A percentile compares a stretch with the other conserved stretches of the same genome.
Evolutionary conservation across 1,140 invertebrate species (phyloP).

Genomic region (Cydia amplana): DNA sequence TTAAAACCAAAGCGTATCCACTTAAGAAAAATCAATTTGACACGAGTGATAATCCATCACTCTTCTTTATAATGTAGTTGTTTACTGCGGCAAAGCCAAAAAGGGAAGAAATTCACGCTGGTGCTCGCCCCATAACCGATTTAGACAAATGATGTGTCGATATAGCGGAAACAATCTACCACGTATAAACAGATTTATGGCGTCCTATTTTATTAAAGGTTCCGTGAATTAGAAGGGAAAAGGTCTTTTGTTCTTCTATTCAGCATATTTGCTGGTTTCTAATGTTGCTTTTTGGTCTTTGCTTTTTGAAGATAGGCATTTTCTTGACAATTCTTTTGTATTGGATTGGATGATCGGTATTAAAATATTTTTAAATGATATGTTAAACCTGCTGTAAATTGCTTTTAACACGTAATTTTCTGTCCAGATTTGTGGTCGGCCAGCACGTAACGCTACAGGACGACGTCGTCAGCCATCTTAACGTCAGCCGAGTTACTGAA

Average conservation of each 20-base stretch:
- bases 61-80: conserved; percentile 12
- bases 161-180: conserved; percentile 1
- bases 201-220: conserved; percentile 10
- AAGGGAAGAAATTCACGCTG: conserved; percentile 6
- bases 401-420: conserved; percentile 14
- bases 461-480: conserved; percentile 96
- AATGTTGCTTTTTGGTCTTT: no score
- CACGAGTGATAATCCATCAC: conserved; percentile 1
- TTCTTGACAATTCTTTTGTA: no score
- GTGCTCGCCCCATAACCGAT: conserved; percentile 6
- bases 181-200: conserved; percentile 17
- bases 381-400: neutral
- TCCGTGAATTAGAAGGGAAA: neutral
- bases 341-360: no score
- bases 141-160: conserved; percentile 21
- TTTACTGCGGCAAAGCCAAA: conserved; percentile 3
- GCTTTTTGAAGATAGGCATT: no score
- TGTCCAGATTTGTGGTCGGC: conserved; percentile 88
- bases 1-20: neutral
- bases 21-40: conserved; percentile 7
- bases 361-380: no score
- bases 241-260: neutral
- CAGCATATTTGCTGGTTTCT: neutral
- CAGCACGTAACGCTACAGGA: conserved; percentile 95
- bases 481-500: conserved; percentile 92